Percentiles rank a stretch among this genome's conserved stretches.
phyloP scores from a whole-genome alignment of 2,888 invertebrate genomes.

The Taenaris catops region DNA sequence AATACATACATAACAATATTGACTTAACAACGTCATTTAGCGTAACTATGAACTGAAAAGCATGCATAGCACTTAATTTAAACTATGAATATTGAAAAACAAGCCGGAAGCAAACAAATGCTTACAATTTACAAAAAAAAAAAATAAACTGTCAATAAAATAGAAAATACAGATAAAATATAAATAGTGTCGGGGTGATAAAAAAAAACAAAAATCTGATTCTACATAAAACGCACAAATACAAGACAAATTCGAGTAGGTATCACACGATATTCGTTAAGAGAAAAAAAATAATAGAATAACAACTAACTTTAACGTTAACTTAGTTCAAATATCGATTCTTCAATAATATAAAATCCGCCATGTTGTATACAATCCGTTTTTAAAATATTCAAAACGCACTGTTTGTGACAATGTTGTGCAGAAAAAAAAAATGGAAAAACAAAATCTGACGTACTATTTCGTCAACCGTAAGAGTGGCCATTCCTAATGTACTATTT shows the following conservation, averaged over 20 bases:
- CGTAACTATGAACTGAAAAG: conserved; percentile 76
- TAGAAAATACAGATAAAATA: conserved; percentile 33
- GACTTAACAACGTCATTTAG: conserved; percentile 59
- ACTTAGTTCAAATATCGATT: conserved; percentile 16
- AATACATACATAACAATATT: conserved; percentile 61
- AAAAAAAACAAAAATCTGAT: conserved; percentile 1
- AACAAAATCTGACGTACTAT: too few relatives aligned
- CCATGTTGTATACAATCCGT: conserved; percentile 7
- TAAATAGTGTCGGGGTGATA: conserved; percentile 29
- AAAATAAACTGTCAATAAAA: conserved; percentile 36
- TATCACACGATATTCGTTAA: conserved; percentile 41
- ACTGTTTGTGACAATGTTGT: conserved; percentile 16
- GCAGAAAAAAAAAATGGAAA: background rate
- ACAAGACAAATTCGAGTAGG: conserved; percentile 32
- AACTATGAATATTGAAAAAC: conserved; percentile 37
- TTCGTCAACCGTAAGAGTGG: too few relatives aligned
- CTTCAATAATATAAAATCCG: conserved; percentile 17
- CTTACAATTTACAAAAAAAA: conserved; percentile 77
- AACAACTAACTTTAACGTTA: conserved; percentile 13
- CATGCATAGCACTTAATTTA: conserved; percentile 70
- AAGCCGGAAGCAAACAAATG: conserved; percentile 77
- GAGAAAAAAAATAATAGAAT: conserved; percentile 10
- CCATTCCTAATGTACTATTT: background rate
- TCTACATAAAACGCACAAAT: conserved; percentile 42
- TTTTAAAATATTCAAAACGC: conserved; percentile 7